Base-by-base conservation (phyloP, 2,797 vertebrate species). In the Enteromius afrohamiltoni region DNA sequence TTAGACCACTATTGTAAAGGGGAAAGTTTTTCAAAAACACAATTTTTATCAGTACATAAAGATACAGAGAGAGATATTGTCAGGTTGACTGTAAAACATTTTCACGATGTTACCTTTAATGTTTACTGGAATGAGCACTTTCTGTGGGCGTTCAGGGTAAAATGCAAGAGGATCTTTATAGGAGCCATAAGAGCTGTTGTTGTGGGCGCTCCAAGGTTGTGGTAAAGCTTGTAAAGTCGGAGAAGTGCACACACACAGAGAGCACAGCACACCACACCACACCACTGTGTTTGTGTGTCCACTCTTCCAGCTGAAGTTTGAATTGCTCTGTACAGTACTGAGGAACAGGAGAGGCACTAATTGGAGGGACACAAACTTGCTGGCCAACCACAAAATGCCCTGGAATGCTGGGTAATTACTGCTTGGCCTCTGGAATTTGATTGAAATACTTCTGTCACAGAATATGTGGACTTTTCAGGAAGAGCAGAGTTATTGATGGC, bases 311-410 rank as follows among this genome's bases (percentile, higher is more conserved):
- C 65, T 83, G 58, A 77, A 78, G 29, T 42, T 69, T 78, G 53
- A 83, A 51, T 86, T 85, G 75, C 68, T 84, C 45, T 75, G 86
- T 87, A 89, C 82, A 68, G 84, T 87, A 86, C 84, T 78, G 16
- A 86, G 77, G 77, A 86, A 86, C 69, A 83, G 70, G 85, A 87
- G 75, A 90, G 85, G 84, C 83, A 88, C 91, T 91, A 92, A 93
- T 91, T 92, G 91, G 80, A 88, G 89, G 89, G 89, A 87, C 87
- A 85, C 84, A 93, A 92, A 92, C 86, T 87, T 91, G 88, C 91
- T 87, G 92, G 92, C 90, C 91, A 86, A 91, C 93, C 93, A 90
- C 93, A 94, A 84, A 88, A 86, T 92, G 90, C 91, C 90, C 88
- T 88, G 91, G 92, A 93, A 93, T 92, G 90, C 79, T 4, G 77